Base-by-base conservation (phyloP, 2,113 vertebrate species). In the Gobio gobio region DNA sequence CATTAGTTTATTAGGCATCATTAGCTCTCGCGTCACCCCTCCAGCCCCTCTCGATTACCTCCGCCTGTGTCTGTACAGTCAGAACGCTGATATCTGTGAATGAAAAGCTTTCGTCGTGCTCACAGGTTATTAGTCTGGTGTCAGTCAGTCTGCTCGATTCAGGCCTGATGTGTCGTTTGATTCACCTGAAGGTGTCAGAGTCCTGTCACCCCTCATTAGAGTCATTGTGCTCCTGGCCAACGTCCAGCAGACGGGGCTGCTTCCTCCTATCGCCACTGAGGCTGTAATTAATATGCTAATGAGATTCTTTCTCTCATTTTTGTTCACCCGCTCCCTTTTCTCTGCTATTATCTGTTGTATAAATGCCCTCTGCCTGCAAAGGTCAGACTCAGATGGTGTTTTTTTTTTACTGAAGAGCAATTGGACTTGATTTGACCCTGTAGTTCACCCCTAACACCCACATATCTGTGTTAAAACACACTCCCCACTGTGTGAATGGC, bases 261-360 rank as follows among this genome's bases (percentile, higher is more conserved):
- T 61, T 75, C 84, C 85, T 70, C 66, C 20, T 82, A 68, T 86
- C 64, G 40, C 86, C 87, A 90, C 92, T 89, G 78, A 86, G 86
- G 91, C 89, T 79, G 78, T 90, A 87, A 92, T 93, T 93, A 92
- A 93, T 90, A 93, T 92, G 92, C 91, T 91, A 92, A 92, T 92
- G 76, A 78, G 83, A 81, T 88, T 63, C 84, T 90, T 84, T 56
- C 51, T 81, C 84, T 56, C 84, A 4, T 59, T 86, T 18, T 36
- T 20, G 24, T 85, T 49, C 82, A 78, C 47, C 70, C 66, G 84
- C 76, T 45, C 20, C 43, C 49, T 45, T 59, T 70, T 58, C 24
- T 51, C 54, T 68, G 10, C 74, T 29, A n/a, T 83, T 77, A 66
- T 84, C 73, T 73, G 78, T n/a, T 64, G 83, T 90, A 89, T 88